Evolutionary conservation across 2,888 invertebrate species (phyloP).

Genomic region (Nomada ferruginata): DNA sequence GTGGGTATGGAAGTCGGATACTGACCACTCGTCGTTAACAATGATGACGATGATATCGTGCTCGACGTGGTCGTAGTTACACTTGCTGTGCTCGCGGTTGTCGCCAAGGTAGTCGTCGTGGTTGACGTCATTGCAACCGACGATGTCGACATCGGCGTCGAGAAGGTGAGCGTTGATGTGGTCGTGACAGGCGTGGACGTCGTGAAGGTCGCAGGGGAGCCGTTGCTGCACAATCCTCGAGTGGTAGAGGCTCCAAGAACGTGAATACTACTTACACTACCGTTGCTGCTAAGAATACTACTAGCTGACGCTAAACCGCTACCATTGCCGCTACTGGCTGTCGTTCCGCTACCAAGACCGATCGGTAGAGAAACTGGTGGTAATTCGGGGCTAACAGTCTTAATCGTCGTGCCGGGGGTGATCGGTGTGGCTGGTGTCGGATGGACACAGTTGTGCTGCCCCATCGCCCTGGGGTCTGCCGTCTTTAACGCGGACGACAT

Average conservation of each 20-base stretch:
- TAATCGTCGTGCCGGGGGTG: conserved; percentile 80
- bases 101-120: conserved; percentile 65
- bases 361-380: conserved; percentile 80
- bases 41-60: conserved; percentile 50
- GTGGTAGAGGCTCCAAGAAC: conserved; percentile 71
- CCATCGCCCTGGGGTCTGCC: conserved; percentile 73
- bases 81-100: conserved; percentile 68
- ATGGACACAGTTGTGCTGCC: conserved; percentile 79
- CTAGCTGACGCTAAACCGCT: conserved; percentile 69
- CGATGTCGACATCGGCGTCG: conserved; percentile 37
- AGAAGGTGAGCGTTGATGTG: conserved; percentile 40
- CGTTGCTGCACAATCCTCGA: conserved; percentile 54
- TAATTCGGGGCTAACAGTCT: conserved; percentile 80
- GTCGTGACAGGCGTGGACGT: conserved; percentile 9
- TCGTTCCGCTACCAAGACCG: conserved; percentile 69
- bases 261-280: conserved; percentile 70
- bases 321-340: conserved; percentile 70
- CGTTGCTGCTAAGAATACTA: conserved; percentile 70
- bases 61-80: conserved; percentile 71
- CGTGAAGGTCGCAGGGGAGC: conserved; percentile 38
- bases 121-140: conserved; percentile 53
- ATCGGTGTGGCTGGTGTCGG: conserved; percentile 81
- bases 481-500: conserved; percentile 72
- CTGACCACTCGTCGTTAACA: conserved; percentile 34
- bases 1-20: conserved; percentile 65